These are phyloP conservation scores for Xiphophorus hellerii DNA, from an alignment of 2,113 vertebrate species.

Conservation along the genomic window DNA sequence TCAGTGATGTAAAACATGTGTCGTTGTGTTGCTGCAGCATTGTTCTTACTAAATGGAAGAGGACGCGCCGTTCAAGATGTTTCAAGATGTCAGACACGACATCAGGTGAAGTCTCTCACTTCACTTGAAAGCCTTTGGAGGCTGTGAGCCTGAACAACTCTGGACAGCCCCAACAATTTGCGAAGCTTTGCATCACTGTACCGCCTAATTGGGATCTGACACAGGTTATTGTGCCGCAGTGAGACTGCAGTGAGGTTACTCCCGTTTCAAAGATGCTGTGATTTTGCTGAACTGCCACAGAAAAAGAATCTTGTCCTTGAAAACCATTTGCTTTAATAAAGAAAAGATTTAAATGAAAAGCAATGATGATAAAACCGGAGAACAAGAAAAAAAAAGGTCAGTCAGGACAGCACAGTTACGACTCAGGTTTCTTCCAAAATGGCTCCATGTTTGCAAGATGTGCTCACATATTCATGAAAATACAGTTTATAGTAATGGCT, in stretches of 20 bases:
- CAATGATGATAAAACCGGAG: not conserved
- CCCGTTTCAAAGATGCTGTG: not conserved
- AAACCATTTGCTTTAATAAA: slow-evolving; percentile 11
- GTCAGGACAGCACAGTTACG: not conserved
- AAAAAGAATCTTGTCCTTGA: slow-evolving; percentile 3
- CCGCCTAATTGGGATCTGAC: slow-evolving; percentile 22
- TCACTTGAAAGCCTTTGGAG: not conserved
- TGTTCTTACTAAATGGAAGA: too few relatives aligned
- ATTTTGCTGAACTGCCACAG: slow-evolving; percentile 4
- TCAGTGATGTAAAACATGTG: not conserved
- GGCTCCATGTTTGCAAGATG: not conserved
- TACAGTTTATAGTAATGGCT: not conserved
- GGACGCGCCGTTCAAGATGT: too few relatives aligned
- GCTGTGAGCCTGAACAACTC: not conserved
- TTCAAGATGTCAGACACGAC: not conserved
- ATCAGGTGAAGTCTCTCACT: not conserved
- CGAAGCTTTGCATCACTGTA: slow-evolving; percentile 16
- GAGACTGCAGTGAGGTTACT: not conserved
- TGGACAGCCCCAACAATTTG: not conserved
- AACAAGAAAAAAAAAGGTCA: not conserved
- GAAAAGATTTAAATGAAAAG: not conserved
- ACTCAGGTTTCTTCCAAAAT: not conserved
- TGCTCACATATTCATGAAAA: not conserved
- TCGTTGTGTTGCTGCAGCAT: not conserved
- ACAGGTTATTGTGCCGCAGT: slow-evolving; percentile 16